Percentiles rank a stretch among this genome's conserved stretches.
These are phyloP conservation scores for Geophilus truncorum DNA, from an alignment of 2,888 invertebrate species.

Conservation along the genomic window DNA sequence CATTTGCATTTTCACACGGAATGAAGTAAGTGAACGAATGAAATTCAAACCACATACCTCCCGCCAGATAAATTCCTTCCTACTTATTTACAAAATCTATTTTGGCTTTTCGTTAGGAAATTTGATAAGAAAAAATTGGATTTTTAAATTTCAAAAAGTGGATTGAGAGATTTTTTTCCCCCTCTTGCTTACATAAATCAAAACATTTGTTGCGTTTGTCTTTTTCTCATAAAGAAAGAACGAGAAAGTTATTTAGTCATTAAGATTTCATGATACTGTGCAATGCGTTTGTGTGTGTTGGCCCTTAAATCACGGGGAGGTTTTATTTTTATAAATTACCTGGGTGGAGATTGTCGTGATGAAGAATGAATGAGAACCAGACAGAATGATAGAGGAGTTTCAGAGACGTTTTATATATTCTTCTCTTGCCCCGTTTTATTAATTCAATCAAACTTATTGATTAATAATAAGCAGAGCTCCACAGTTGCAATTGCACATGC, in stretches of 20 bases:
- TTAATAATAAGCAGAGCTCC: neutral
- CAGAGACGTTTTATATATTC: neutral
- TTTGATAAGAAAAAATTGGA: neutral
- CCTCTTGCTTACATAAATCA: too few relatives aligned
- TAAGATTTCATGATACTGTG: slow-evolving; percentile 5
- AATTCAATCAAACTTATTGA: neutral
- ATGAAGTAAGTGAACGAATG: neutral
- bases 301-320: neutral
- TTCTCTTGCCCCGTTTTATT: neutral
- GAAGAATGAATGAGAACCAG: neutral
- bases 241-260: neutral
- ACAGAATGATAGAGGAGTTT: neutral
- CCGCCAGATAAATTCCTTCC: neutral
- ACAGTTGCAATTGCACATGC: neutral
- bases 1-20: slow-evolving; percentile 27
- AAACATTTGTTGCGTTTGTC: too few relatives aligned
- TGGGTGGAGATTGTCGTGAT: neutral
- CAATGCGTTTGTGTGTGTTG: neutral
- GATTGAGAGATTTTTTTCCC: too few relatives aligned
- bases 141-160: too few relatives aligned
- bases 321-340: neutral
- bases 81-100: too few relatives aligned
- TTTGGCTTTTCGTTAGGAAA: too few relatives aligned
- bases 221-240: too few relatives aligned
- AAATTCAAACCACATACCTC: neutral